These are phyloP conservation scores for Sepioteuthis lessoniana DNA, from an alignment of 2,888 invertebrate genomes.

Conservation along the genomic window DNA sequence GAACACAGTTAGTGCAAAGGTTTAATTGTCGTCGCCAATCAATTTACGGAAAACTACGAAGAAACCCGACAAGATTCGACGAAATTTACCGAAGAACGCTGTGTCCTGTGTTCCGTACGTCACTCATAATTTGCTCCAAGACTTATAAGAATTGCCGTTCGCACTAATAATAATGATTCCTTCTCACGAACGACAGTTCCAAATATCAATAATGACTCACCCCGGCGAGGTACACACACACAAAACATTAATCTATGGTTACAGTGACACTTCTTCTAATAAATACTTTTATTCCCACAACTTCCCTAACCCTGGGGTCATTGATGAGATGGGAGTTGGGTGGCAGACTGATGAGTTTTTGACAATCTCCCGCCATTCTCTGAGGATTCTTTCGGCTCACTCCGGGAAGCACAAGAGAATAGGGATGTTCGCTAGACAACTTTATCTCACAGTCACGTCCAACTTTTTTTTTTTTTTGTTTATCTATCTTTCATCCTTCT, in stretches of 20 bases:
- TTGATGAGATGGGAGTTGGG: neutral
- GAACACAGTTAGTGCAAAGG: neutral
- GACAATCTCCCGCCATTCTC: neutral
- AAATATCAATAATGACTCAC: constrained; percentile 33
- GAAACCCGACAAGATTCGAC: neutral
- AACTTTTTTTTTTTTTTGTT: neutral
- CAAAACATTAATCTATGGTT: constrained; percentile 12
- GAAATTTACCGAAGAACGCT: neutral
- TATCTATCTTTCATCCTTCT: neutral
- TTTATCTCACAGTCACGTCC: neutral
- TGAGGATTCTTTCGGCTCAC: neutral
- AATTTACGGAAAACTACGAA: neutral
- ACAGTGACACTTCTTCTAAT: constrained; percentile 21
- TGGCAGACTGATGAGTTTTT: neutral
- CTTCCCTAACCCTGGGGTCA: neutral
- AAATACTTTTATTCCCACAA: neutral
- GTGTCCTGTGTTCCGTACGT: neutral
- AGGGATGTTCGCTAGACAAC: neutral
- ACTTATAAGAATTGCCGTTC: neutral
- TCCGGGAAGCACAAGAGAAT: neutral
- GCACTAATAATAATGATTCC: neutral
- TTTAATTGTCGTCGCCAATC: neutral
- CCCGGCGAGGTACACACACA: neutral
- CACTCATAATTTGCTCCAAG: neutral
- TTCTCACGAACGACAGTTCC: neutral